A percentile compares a stretch with the other conserved stretches of the same genome.
phyloP scores from a whole-genome alignment of 2,797 vertebrate species.

The Euthynnus affinis region DNA sequence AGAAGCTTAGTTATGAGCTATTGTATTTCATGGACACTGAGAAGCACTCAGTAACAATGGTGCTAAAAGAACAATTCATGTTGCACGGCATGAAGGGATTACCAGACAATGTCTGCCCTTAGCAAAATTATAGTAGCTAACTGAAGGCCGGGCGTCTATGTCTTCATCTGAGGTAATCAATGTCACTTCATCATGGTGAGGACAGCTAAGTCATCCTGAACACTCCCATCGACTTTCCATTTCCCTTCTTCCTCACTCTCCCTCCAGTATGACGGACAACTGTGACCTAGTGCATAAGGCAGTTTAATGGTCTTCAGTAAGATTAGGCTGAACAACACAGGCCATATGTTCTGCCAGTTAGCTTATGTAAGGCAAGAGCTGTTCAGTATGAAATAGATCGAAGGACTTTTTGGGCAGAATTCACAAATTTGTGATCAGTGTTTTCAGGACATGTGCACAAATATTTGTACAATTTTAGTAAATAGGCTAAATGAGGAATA shows the following conservation, averaged over 20 bases:
- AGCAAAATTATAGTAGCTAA: slow-evolving; percentile 32
- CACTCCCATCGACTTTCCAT: slow-evolving; percentile 61
- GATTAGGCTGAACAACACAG: slow-evolving; percentile 50
- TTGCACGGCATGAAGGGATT: slow-evolving; percentile 16
- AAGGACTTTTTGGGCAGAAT: slow-evolving; percentile 14
- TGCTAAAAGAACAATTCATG: slow-evolving; percentile 3
- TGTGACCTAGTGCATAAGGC: slow-evolving; percentile 58
- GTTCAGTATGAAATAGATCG: slow-evolving; percentile 11
- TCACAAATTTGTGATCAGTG: not conserved
- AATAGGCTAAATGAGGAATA: not conserved
- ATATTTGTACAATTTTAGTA: slow-evolving; percentile 7
- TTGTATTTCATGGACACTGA: slow-evolving; percentile 14
- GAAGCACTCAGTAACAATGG: not conserved
- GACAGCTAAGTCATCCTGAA: slow-evolving; percentile 70
- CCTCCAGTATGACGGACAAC: slow-evolving; percentile 64
- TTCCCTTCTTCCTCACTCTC: slow-evolving; percentile 38
- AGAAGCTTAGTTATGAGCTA: not conserved
- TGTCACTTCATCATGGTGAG: slow-evolving; percentile 62
- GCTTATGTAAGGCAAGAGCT: slow-evolving; percentile 31
- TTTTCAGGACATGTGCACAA: not conserved
- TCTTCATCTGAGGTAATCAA: slow-evolving; percentile 76
- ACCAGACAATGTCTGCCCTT: not conserved
- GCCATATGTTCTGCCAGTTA: slow-evolving; percentile 43
- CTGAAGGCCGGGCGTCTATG: slow-evolving; percentile 45
- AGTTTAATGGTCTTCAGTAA: slow-evolving; percentile 62